These are phyloP conservation scores for Lutra lutra DNA, from an alignment of 2,797 vertebrate species.

Conservation along the genomic window DNA sequence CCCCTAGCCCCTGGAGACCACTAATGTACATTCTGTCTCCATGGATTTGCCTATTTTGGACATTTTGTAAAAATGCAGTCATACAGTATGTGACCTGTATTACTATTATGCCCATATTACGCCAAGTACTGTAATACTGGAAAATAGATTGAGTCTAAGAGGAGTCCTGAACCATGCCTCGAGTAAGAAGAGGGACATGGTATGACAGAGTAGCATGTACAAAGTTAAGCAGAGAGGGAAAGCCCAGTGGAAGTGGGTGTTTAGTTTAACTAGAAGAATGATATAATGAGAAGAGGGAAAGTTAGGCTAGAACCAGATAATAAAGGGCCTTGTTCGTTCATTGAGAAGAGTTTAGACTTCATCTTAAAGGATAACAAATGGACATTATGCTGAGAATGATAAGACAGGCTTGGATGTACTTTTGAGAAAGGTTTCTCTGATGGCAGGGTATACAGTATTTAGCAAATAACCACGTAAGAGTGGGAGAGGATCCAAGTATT, in stretches of 20 bases:
- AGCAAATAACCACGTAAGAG: not conserved
- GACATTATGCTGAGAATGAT: not conserved
- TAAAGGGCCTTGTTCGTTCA: not conserved
- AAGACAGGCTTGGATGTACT: not conserved
- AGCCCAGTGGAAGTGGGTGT: not conserved
- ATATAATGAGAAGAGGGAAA: not conserved
- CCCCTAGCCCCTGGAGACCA: not conserved
- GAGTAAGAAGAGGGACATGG: not conserved
- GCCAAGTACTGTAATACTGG: not conserved
- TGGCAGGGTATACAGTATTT: not conserved
- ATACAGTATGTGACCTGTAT: not conserved
- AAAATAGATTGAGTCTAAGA: not conserved
- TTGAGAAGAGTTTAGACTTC: not conserved
- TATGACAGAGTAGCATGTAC: not conserved
- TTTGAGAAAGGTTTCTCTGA: not conserved
- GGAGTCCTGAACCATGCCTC: not conserved
- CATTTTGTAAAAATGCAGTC: not conserved
- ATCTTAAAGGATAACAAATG: not conserved
- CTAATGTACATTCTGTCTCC: not conserved
- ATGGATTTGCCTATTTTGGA: not conserved
- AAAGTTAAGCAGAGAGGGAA: not conserved
- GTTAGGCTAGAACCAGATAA: not conserved
- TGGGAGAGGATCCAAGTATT: not conserved
- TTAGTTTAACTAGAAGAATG: not conserved
- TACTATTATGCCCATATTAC: no score